phyloP scores from a whole-genome alignment of 2,113 vertebrate species.

The Plecotus auritus region DNA sequence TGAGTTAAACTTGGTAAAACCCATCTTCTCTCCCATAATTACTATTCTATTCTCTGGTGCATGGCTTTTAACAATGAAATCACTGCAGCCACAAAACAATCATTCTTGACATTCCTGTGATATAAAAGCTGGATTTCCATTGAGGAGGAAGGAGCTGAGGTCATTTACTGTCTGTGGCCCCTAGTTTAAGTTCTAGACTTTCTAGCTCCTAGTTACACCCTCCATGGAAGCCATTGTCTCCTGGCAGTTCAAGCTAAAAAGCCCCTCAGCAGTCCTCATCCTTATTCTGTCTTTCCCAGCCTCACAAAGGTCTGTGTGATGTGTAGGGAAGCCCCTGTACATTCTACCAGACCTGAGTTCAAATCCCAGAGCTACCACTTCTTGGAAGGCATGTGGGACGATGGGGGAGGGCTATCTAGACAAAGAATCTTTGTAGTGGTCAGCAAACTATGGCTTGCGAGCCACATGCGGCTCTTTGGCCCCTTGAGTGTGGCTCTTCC shows the following conservation, averaged over 20 bases:
- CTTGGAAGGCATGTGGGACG: not conserved
- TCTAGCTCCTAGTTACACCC: not conserved
- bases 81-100: not conserved
- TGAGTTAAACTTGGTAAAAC: constrained; percentile 54
- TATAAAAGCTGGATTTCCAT: not conserved
- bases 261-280: not conserved
- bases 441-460: too few species aligned
- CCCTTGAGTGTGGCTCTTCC: too few species aligned
- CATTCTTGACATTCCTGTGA: constrained; percentile 31
- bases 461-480: too few species aligned
- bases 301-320: not conserved
- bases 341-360: not conserved
- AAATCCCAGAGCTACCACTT: not conserved
- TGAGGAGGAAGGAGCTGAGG: not conserved
- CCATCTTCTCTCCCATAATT: not conserved
- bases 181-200: not conserved
- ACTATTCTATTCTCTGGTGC: not conserved
- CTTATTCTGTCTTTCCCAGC: not conserved
- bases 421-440: not conserved
- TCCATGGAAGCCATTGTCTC: not conserved
- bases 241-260: not conserved
- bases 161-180: not conserved
- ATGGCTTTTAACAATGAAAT: constrained; percentile 45
- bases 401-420: not conserved
- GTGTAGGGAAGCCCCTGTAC: not conserved